These are phyloP conservation scores for Oryzias sinensis DNA, from an alignment of 2,797 vertebrate genomes.

Conservation along the genomic window DNA sequence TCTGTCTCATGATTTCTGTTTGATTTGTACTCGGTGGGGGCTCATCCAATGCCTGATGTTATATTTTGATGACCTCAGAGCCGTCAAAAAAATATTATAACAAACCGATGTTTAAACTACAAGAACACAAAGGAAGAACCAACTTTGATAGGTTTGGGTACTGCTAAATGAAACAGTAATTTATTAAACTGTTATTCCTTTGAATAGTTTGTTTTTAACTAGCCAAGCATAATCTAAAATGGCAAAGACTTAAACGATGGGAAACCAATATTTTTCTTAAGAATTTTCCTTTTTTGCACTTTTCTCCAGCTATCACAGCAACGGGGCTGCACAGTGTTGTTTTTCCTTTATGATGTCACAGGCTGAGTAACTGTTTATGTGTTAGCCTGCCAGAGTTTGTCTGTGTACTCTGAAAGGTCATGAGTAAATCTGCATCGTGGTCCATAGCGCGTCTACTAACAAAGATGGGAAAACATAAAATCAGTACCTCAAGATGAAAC, in stretches of 20 bases:
- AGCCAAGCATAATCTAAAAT: background rate
- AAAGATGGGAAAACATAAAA: too few species aligned
- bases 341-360: background rate
- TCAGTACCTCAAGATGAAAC: too few species aligned
- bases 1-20: conserved; percentile 24
- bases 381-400: background rate
- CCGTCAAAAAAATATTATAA: conserved; percentile 2
- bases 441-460: too few species aligned
- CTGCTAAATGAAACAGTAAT: background rate
- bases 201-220: background rate
- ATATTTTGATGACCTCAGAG: conserved; percentile 63
- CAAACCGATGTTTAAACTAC: background rate
- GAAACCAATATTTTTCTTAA: background rate
- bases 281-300: too few species aligned
- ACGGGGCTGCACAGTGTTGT: background rate
- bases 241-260: background rate
- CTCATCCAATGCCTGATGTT: conserved; percentile 51
- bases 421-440: too few species aligned
- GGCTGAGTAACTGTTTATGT: background rate
- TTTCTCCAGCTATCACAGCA: background rate
- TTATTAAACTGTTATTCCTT: background rate
- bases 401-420: background rate
- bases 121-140: background rate
- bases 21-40: conserved; percentile 27
- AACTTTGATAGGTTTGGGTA: background rate